phyloP scores from a whole-genome alignment of 1,140 invertebrate species.

The Aporrectodea caliginosa region DNA sequence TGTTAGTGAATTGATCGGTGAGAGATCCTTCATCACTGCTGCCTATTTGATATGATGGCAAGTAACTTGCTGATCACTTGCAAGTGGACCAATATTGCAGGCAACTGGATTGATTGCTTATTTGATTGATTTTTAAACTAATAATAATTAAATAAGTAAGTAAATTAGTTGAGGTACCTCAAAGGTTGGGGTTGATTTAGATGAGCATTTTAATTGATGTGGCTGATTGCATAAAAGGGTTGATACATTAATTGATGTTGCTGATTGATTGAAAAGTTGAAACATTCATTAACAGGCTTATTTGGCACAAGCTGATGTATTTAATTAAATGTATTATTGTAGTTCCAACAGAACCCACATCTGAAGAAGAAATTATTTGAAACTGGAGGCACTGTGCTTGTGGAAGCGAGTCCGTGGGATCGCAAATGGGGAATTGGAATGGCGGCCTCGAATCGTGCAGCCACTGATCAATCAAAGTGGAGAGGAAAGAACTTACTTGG shows the following conservation, averaged over 20 bases:
- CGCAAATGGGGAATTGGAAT: constrained; percentile 14
- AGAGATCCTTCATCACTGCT: too few species aligned
- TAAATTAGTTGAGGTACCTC: not conserved
- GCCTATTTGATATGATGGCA: too few species aligned
- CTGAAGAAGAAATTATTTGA: constrained; percentile 9
- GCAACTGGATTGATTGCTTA: too few species aligned
- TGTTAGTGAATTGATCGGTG: not conserved
- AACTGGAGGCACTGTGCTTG: constrained; percentile 8
- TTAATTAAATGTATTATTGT: not conserved
- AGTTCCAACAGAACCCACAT: constrained; percentile 5
- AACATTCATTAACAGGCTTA: not conserved
- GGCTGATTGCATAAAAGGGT: not conserved
- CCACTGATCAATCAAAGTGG: not conserved
- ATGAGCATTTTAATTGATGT: not conserved
- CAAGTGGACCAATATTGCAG: too few species aligned
- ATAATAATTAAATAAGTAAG: too few species aligned
- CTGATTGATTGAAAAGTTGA: not conserved
- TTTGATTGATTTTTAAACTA: too few species aligned
- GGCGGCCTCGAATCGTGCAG: not conserved
- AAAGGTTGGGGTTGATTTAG: not conserved
- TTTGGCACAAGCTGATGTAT: not conserved
- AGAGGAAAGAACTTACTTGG: constrained; percentile 19
- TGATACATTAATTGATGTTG: not conserved
- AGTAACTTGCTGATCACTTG: too few species aligned
- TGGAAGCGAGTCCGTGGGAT: constrained; percentile 23